Percentiles rank a stretch among this genome's conserved stretches.
phyloP scores from a whole-genome alignment of 2,888 invertebrate species.

The Axea sp. region DNA sequence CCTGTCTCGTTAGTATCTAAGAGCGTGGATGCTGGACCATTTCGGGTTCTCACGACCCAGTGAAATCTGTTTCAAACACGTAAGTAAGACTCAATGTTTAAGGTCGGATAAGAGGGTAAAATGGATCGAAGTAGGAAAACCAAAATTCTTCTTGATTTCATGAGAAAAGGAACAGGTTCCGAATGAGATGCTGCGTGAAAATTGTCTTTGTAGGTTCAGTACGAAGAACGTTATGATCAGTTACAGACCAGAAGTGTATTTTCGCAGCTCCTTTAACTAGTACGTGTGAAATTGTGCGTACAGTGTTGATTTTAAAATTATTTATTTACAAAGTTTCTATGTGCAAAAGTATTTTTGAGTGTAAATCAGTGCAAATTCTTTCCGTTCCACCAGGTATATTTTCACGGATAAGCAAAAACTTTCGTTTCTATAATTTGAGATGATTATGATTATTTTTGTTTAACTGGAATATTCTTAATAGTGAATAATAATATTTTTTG shows the following conservation, averaged over 20 bases:
- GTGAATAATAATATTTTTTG: neutral
- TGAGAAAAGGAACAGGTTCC: conserved; percentile 69
- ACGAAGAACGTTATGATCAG: conserved; percentile 71
- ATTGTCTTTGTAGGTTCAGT: conserved; percentile 70
- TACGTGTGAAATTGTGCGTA: no score
- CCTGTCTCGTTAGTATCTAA: conserved; percentile 66
- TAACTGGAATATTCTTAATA: no score
- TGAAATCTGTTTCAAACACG: conserved; percentile 67
- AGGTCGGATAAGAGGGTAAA: conserved; percentile 60
- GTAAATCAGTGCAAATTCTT: no score
- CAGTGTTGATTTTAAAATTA: no score
- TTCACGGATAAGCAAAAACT: no score
- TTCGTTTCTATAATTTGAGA: no score
- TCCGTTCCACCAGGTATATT: no score
- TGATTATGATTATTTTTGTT: no score
- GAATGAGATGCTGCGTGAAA: conserved; percentile 65
- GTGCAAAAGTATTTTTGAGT: no score
- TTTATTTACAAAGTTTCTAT: no score
- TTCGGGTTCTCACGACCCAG: conserved; percentile 74
- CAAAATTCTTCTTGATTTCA: conserved; percentile 68
- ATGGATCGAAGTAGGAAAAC: conserved; percentile 65
- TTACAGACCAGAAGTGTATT: no score
- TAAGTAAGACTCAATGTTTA: conserved; percentile 42
- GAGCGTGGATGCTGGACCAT: conserved; percentile 68
- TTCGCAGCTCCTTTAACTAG: no score